phyloP scores from a whole-genome alignment of 92 coral and sea anemone genomes.

The Porites evermanni region DNA sequence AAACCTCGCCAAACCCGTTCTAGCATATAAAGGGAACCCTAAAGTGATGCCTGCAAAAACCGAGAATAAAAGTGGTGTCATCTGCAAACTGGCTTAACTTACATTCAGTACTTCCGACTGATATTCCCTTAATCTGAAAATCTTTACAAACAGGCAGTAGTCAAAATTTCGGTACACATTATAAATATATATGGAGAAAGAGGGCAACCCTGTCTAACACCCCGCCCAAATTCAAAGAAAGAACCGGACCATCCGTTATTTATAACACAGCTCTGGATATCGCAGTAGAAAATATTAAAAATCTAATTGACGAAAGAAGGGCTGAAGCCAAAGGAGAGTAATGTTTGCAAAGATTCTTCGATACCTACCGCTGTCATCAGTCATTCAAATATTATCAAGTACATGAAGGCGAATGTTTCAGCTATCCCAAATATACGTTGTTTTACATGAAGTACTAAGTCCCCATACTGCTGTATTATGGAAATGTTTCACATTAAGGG shows the following conservation, averaged over 20 bases:
- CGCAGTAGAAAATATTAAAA: neutral
- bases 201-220: neutral
- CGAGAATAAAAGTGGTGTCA: conserved; percentile 19
- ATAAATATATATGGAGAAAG: conserved; percentile 38
- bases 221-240: neutral
- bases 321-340: neutral
- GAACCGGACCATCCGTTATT: neutral
- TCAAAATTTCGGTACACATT: neutral
- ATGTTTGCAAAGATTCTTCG: conserved; percentile 6
- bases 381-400: conserved; percentile 8
- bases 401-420: conserved; percentile 26
- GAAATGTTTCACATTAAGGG: conserved; percentile 43
- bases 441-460: no score
- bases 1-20: conserved; percentile 1
- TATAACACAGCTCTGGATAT: neutral
- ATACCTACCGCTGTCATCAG: conserved; percentile 19
- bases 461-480: conserved; percentile 39
- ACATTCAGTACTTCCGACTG: neutral
- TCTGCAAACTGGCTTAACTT: conserved; percentile 13
- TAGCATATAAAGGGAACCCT: neutral
- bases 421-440: neutral
- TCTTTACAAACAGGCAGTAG: neutral
- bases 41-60: conserved; percentile 1
- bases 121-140: neutral
- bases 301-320: neutral